Percentiles rank a stretch among this genome's conserved stretches.
Evolutionary conservation across 2,888 invertebrate species (phyloP).

Genomic region (Onchidella celtica): DNA sequence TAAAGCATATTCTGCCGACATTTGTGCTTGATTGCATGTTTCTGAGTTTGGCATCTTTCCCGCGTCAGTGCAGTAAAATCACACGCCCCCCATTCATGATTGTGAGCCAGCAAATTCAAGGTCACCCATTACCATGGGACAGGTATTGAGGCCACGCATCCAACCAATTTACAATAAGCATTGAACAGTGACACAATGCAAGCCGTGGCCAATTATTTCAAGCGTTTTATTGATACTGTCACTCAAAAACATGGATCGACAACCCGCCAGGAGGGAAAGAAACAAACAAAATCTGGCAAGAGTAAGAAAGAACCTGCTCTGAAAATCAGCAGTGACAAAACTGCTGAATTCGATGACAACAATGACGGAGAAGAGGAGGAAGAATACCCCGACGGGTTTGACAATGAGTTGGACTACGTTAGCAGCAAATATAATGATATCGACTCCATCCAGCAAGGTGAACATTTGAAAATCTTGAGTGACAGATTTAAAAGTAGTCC

Average conservation of each 20-base stretch:
- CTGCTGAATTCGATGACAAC: not conserved
- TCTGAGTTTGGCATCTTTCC: no score
- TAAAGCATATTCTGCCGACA: no score
- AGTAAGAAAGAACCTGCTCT: not conserved
- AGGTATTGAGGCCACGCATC: no score
- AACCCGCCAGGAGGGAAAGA: not conserved
- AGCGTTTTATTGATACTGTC: slow-evolving; percentile 24
- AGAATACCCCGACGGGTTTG: slow-evolving; percentile 18
- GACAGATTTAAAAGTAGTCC: not conserved
- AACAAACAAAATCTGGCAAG: not conserved
- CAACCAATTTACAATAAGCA: no score
- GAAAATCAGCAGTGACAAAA: not conserved
- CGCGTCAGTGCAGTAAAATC: no score
- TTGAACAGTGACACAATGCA: not conserved
- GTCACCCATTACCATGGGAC: no score
- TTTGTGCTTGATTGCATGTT: no score
- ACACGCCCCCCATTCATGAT: no score
- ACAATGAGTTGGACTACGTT: not conserved
- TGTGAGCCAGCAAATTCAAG: no score
- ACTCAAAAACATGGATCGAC: not conserved
- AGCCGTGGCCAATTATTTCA: slow-evolving; percentile 32
- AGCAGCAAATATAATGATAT: slow-evolving; percentile 26
- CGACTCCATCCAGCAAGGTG: slow-evolving; percentile 27
- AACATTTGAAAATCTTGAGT: slow-evolving; percentile 27
- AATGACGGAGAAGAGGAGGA: slow-evolving; percentile 1